Base-by-base conservation (phyloP, 37 sponge, comb jelly and placozoan genomes). In the Axinella damicornis region DNA sequence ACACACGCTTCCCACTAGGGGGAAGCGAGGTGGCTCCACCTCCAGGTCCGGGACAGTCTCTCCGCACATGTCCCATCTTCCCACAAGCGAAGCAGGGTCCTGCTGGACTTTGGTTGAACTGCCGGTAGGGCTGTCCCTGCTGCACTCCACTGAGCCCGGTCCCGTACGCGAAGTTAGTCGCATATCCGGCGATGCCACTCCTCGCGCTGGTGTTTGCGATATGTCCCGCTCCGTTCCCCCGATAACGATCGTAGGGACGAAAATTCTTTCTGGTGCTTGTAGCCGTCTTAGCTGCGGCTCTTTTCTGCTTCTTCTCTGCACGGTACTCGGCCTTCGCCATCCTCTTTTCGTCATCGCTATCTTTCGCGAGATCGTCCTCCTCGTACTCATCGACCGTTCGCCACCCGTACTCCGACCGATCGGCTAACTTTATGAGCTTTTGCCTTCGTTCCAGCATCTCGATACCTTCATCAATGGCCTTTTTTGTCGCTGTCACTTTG, bases 371-470 rank as follows among this genome's bases (percentile, higher is more conserved):
- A 20, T 41, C 56, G 56, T 74, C 74, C 4, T 20, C 74, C 24
- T 21, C 21, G 30, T 74, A 74, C 24, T 41, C 74, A 5, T 21
- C 53, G 9, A 74, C 74, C 5, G 37, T 22, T 2, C 30, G 2
- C 74, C 74, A 74, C 6, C 74, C 74, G 56, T 53, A 24, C 46
- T 52, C 74, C 55, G 74, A 74, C 18, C 74, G 17, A 55, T 74
- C 74, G 30, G 74, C 74, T 21, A 74, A 5, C 24, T 53, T 41
- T 2, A 74, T 74, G 4, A 74, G 17, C 56, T 74, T 74, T 28
- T 74, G 74, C 9, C 74, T 24, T 2, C 37, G 46, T 38, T 39
- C 74, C 27, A 74, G 9, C 56, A 53, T 9, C 54, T 38, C 33
- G 4, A 20, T 74, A 74, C 74, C 74, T 74, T 52, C 30, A 4